Evolutionary conservation across 1,140 invertebrate genomes (phyloP), one percentile per base, ranked within the genome.

Genomic region (Trissolcus basalis): DNA sequence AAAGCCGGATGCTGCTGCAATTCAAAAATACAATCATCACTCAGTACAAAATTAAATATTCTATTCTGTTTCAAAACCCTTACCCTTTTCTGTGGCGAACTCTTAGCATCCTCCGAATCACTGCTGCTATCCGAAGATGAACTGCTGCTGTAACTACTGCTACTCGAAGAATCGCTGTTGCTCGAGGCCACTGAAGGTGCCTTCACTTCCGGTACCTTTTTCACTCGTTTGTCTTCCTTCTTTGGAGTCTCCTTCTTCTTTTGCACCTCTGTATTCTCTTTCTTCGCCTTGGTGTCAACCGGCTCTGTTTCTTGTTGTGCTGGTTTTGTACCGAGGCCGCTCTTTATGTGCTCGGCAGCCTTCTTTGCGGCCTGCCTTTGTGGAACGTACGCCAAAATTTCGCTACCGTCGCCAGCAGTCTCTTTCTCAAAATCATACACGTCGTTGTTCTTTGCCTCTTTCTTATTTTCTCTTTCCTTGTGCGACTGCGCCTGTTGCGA

Each of bases 331-430:
- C 90, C 91, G 55, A 94, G 87, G 43, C 93, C 94, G 86, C 93
- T 95, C 81, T 96, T 96, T 41, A 96, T 94, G 81, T 96, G 95
- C 77, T 95, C 95, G 9, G 94, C 94, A 1, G 95, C 95, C 85
- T 97, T 97, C 83, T 96, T 96, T 35, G 96, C 96, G 4, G 96
- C 96, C 87, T 96, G 94, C 39, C 96, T 88, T 83, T 96, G 95
- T 0, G 96, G 96, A 36, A 97, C 96, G 86, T 96, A 95, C 0
- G 94, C 92, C 12, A 96, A 87, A 70, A 94, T 92, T 81, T 95
- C 94, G 61, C 90, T 90, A 43, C 90, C 91, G 69, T 90, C 89
- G 41, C 91, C 91, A 61, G 87, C 91, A 61, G 87, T 89, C 27
- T 92, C 90, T 70, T 91, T 91, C 73, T 92, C 91, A 69, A 92